Evolutionary conservation across 2,888 invertebrate genomes (phyloP).

Genomic region (Nephrotoma guestfalica): DNA sequence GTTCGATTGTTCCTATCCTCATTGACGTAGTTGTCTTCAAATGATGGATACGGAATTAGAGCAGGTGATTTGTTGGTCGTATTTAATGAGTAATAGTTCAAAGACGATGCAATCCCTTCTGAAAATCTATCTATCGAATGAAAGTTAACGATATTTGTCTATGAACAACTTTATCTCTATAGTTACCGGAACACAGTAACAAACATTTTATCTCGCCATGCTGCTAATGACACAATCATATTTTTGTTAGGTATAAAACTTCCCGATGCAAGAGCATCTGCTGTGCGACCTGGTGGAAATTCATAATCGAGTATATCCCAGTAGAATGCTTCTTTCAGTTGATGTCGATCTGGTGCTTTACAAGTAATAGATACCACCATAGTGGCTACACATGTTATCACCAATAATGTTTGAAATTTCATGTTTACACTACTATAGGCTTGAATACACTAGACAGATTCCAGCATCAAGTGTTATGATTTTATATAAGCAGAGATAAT

Average conservation of each 20-base stretch:
- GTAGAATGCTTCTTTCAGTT: not conserved
- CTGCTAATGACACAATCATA: not conserved
- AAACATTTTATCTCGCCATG: not conserved
- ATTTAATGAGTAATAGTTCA: not conserved
- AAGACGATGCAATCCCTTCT: not conserved
- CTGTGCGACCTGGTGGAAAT: not conserved
- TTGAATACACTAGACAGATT: too few species aligned
- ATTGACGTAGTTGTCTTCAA: not conserved
- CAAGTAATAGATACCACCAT: not conserved
- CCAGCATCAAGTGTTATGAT: too few species aligned
- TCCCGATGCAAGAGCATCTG: not conserved
- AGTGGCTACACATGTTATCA: not conserved
- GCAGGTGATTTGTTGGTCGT: not conserved
- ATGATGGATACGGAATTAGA: not conserved
- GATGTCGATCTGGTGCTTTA: not conserved
- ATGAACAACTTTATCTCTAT: not conserved
- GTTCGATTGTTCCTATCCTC: not conserved
- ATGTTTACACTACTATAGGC: not conserved
- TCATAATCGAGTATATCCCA: not conserved
- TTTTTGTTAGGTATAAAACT: not conserved
- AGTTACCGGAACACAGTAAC: not conserved
- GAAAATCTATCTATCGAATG: not conserved
- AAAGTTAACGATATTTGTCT: too few species aligned
- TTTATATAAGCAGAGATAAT: too few species aligned
- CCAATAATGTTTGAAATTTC: not conserved